Evolutionary conservation across 2,113 vertebrate genomes (phyloP).

Genomic region (Neofelis nebulosa): DNA sequence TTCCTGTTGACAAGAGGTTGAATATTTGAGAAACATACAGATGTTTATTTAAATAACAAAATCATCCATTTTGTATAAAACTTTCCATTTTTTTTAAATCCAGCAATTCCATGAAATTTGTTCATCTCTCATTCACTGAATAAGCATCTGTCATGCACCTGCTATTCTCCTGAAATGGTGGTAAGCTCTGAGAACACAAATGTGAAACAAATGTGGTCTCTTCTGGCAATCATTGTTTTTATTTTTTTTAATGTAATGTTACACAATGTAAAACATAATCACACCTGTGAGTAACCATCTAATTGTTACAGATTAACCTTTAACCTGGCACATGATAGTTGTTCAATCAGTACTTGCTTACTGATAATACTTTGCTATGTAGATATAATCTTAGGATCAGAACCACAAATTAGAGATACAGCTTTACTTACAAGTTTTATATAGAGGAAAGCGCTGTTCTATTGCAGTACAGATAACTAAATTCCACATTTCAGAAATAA

Average conservation of each 20-base stretch:
- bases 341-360: neutral
- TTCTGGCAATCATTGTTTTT: neutral
- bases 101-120: neutral
- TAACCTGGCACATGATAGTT: neutral
- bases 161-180: neutral
- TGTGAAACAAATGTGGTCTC: neutral
- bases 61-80: neutral
- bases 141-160: neutral
- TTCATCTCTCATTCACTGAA: neutral
- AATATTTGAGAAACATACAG: neutral
- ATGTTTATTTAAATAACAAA: neutral
- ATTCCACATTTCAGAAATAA: neutral
- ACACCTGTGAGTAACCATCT: neutral
- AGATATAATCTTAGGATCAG: neutral
- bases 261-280: neutral
- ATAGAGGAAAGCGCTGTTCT: neutral
- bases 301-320: neutral
- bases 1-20: neutral
- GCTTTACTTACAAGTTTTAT: neutral
- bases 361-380: neutral
- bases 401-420: neutral
- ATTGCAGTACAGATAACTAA: neutral
- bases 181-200: neutral
- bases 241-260: neutral
- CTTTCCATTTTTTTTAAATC: neutral